phyloP scores from a whole-genome alignment of 2,113 vertebrate genomes.

The Trematomus loennbergii region DNA sequence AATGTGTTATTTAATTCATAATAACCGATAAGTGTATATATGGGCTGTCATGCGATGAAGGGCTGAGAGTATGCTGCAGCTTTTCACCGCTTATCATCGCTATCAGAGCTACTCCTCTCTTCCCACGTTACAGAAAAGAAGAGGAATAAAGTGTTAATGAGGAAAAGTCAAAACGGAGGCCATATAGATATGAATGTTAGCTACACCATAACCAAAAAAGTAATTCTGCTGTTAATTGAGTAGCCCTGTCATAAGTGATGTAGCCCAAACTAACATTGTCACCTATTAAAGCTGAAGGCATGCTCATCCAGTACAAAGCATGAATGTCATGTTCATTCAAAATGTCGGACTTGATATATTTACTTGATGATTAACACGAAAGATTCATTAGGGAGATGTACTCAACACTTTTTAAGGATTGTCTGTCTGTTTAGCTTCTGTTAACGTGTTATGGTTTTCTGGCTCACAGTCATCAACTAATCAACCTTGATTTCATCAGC shows the following conservation, averaged over 20 bases:
- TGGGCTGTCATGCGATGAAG: not conserved
- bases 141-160: not conserved
- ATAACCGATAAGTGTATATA: not conserved
- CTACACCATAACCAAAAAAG: not conserved
- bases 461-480: not conserved
- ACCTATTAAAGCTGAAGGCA: not conserved
- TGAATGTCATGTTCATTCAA: constrained; percentile 7
- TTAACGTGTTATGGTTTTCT: constrained; percentile 6
- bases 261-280: not conserved
- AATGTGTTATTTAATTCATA: constrained; percentile 29
- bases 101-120: not conserved
- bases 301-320: not conserved
- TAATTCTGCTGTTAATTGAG: not conserved
- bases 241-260: not conserved
- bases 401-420: not conserved
- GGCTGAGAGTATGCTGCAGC: not conserved
- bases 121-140: not conserved
- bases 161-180: not conserved
- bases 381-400: not conserved
- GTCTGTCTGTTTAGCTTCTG: not conserved
- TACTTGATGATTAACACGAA: not conserved
- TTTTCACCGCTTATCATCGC: not conserved
- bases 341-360: constrained; percentile 1
- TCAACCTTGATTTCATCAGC: not conserved
- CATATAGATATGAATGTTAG: not conserved